A percentile compares a stretch with the other conserved stretches of the same genome.
Evolutionary conservation across 1,140 invertebrate species (phyloP).

Genomic region (Drosophila auraria): DNA sequence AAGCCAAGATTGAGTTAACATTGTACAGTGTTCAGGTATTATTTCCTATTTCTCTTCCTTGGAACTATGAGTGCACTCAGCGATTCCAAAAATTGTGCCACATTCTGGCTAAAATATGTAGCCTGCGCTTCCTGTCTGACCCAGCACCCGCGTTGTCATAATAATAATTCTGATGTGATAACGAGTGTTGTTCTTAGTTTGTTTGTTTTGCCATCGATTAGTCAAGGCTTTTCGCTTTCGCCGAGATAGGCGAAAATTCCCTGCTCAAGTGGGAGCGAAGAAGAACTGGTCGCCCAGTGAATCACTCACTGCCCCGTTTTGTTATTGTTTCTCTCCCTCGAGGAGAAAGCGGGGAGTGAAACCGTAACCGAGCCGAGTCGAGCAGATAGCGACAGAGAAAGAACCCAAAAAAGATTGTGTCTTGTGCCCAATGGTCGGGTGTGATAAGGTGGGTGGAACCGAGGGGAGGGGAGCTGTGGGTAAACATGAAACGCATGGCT

Average conservation of each 20-base stretch:
- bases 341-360: slow-evolving; percentile 41
- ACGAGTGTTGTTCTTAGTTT: background rate
- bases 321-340: slow-evolving; percentile 8
- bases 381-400: slow-evolving; percentile 29
- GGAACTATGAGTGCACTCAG: background rate
- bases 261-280: background rate
- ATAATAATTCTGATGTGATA: slow-evolving; percentile 13
- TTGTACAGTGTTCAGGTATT: no score
- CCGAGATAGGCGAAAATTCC: slow-evolving; percentile 21
- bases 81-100: background rate
- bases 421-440: slow-evolving; percentile 18
- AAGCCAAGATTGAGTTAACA: no score
- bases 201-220: slow-evolving; percentile 38
- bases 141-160: background rate
- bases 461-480: slow-evolving; percentile 2
- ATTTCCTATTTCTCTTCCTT: background rate
- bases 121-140: slow-evolving; percentile 9
- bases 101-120: background rate
- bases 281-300: slow-evolving; percentile 28
- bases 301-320: slow-evolving; percentile 21
- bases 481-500: slow-evolving; percentile 53
- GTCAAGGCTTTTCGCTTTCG: slow-evolving; percentile 24
- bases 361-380: slow-evolving; percentile 24
- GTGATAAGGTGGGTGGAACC: slow-evolving; percentile 14
- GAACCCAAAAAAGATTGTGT: slow-evolving; percentile 45